phyloP scores from a whole-genome alignment of 92 coral and sea anemone genomes.

The Virgularia gustaviana region DNA sequence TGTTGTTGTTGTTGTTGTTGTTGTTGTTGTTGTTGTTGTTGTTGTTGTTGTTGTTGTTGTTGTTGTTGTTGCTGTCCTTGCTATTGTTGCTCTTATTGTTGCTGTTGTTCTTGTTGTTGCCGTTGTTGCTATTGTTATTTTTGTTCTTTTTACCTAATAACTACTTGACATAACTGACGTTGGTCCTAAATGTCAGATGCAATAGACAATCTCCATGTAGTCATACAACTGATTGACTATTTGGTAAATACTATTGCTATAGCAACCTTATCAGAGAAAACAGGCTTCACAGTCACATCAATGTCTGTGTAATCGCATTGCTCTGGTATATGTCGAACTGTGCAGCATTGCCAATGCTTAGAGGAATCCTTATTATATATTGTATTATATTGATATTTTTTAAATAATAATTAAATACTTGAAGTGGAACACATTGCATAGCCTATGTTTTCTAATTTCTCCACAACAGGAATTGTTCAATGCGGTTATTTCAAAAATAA shows the following conservation, averaged over 20 bases:
- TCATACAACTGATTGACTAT: slow-evolving; percentile 10
- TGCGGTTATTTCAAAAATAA: slow-evolving; percentile 71
- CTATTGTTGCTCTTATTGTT: too few species aligned
- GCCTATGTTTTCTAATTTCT: not conserved
- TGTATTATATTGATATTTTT: not conserved
- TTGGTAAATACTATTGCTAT: slow-evolving; percentile 43
- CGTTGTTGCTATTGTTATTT: too few species aligned
- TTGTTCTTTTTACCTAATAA: too few species aligned
- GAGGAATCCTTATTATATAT: not conserved
- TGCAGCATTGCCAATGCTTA: not conserved
- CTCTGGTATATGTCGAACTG: not conserved
- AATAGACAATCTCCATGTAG: slow-evolving; percentile 38
- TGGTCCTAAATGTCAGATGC: not conserved
- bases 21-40: too few species aligned
- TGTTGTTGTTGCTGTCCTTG: too few species aligned
- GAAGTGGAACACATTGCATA: not conserved
- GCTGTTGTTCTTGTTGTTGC: too few species aligned
- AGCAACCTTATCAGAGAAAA: slow-evolving; percentile 32
- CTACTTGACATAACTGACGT: not conserved
- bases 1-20: too few species aligned
- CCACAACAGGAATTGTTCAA: slow-evolving; percentile 68
- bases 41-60: too few species aligned
- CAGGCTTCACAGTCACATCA: slow-evolving; percentile 1
- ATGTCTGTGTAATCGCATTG: not conserved
- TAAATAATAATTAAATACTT: not conserved